A percentile compares a stretch with the other conserved stretches of the same genome.
Conservation (phyloP, 1,140 invertebrate species). For the Orussus abietinus region DNA sequence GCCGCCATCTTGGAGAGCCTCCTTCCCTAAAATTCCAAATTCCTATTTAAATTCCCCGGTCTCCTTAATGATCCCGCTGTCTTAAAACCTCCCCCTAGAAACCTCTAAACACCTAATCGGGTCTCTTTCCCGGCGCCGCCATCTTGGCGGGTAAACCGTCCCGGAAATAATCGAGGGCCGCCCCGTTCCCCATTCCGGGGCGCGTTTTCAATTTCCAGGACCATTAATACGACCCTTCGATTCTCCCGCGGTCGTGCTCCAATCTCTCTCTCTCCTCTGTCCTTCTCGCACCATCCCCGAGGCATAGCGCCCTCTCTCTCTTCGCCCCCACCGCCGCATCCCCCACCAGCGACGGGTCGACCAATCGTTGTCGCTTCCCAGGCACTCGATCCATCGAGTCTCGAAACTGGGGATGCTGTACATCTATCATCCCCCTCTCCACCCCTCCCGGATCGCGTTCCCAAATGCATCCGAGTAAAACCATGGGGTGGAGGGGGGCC, state of each 20-base stretch:
- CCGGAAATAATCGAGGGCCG: slow-evolving; percentile 39
- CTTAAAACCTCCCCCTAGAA: too few species aligned
- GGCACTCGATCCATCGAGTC: too few species aligned
- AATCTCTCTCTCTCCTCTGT: slow-evolving; percentile 29
- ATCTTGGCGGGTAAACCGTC: not conserved
- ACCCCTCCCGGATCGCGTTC: slow-evolving; percentile 23
- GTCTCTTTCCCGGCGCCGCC: slow-evolving; percentile 4
- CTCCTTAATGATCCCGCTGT: too few species aligned
- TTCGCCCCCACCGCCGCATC: slow-evolving; percentile 12
- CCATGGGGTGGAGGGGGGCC: too few species aligned
- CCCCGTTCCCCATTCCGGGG: slow-evolving; percentile 42
- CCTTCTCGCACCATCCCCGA: slow-evolving; percentile 18
- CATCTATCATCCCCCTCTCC: slow-evolving; percentile 31
- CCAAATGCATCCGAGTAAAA: slow-evolving; percentile 32
- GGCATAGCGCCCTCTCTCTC: slow-evolving; percentile 18
- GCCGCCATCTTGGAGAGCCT: too few species aligned
- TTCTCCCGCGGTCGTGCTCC: slow-evolving; percentile 35
- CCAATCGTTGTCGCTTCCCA: slow-evolving; percentile 15
- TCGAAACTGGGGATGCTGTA: slow-evolving; percentile 22
- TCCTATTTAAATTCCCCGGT: too few species aligned
- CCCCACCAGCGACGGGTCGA: too few species aligned
- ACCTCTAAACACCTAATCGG: too few species aligned
- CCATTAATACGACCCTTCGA: slow-evolving; percentile 43
- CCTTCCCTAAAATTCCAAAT: too few species aligned
- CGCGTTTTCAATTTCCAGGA: slow-evolving; percentile 51